A percentile compares a stretch with the other conserved stretches of the same genome.
Evolutionary conservation across 2,888 invertebrate species (phyloP).

Genomic region (Microplitis manilae): DNA sequence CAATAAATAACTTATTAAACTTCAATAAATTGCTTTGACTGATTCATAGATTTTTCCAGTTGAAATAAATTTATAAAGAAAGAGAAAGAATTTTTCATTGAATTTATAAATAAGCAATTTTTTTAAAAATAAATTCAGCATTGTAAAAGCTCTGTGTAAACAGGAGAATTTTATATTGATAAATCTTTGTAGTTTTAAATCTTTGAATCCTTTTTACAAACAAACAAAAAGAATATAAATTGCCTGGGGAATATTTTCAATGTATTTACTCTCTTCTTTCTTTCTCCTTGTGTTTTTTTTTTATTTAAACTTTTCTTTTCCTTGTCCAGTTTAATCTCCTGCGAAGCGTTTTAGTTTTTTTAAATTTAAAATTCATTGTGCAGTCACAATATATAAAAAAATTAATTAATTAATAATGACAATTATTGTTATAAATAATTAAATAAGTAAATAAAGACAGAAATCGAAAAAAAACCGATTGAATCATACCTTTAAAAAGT

Average conservation of each 20-base stretch:
- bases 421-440: not conserved
- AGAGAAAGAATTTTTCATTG: not conserved
- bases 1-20: not conserved
- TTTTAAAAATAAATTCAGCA: not conserved
- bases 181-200: not conserved
- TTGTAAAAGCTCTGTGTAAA: not conserved
- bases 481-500: slow-evolving; percentile 22
- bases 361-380: not conserved
- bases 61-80: not conserved
- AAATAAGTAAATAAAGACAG: not conserved
- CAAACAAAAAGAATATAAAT: slow-evolving; percentile 14
- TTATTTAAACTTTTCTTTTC: not conserved
- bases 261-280: not conserved
- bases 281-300: not conserved
- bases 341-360: slow-evolving; percentile 9
- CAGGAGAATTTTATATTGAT: slow-evolving; percentile 18
- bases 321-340: slow-evolving; percentile 16
- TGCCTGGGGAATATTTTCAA: slow-evolving; percentile 8
- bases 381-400: not conserved
- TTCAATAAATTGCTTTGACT: not conserved
- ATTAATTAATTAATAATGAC: not conserved
- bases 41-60: not conserved
- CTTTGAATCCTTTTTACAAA: slow-evolving; percentile 15
- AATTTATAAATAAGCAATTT: not conserved
- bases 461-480: slow-evolving; percentile 15